Base-by-base conservation (phyloP, 2,113 vertebrate genomes). In the Ovibos moschatus region DNA sequence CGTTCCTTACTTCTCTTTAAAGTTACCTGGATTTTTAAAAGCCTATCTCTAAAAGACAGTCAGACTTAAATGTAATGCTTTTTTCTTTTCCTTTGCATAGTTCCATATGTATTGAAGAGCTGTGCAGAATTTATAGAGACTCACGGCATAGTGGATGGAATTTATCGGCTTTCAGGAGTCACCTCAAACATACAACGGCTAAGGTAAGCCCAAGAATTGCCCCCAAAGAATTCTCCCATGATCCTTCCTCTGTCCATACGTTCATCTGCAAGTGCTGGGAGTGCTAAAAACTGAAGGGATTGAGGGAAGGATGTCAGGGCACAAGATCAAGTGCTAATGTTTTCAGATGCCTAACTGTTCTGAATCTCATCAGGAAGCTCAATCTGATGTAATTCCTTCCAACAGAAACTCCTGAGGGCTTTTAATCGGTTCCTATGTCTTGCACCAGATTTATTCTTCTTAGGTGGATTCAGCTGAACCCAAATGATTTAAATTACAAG, bases 151-250 rank as follows among this genome's bases (percentile, higher is more conserved):
- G 99, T 99, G 98, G 99, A 99, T 58, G 99, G 99, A 71, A 99
- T 99, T 97, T 99, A 99, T 98, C 99, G 99, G 79, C 99, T 99
- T 97, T 99, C 99, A 2, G 99, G 99, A 90, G 98, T 99, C 98
- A 99, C 99, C 91, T 99, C 99, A 94, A 99, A 99, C 97, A 99
- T 99, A 97, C 99, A 99, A 96, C 99, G 99, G 95, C 98, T 99
- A 98, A 99, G 99, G 99, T 99, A 98, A 97, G 96, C 5, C 7
- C 71, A 58, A 82, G 40, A 60, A 87, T 27, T 27, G 27, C 17
- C 36, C 60, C 27, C 45, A 45, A 11, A 57, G 47, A 94, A 60
- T 50, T 76, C 43, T 62, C 30, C 47, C 14, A 5, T 2, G 13
- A 40, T 51, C 36, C 33, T 89, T 64, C 15, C n/a, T 62, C 74